These are phyloP conservation scores for Serilophus lunatus DNA, from an alignment of 2,113 vertebrate genomes.

Conservation along the genomic window DNA sequence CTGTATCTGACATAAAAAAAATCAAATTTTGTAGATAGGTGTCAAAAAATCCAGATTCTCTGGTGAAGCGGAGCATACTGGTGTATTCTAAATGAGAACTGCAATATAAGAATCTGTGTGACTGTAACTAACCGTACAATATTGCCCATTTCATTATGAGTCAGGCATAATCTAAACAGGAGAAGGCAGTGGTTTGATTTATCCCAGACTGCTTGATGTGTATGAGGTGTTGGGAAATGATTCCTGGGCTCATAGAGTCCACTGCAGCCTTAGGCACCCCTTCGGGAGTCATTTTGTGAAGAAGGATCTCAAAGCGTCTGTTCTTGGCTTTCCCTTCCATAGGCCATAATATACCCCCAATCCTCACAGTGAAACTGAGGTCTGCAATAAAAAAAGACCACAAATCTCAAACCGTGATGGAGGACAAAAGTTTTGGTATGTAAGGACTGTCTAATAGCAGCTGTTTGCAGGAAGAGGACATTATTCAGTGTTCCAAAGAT, in stretches of 20 bases:
- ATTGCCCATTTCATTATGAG: neutral
- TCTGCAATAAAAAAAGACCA: neutral
- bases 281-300: neutral
- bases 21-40: neutral
- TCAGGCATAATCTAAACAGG: neutral
- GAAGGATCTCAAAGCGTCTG: neutral
- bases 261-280: neutral
- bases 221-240: neutral
- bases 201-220: neutral
- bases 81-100: neutral
- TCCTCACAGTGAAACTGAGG: neutral
- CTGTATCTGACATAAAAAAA: neutral
- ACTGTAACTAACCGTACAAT: neutral
- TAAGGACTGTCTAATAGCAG: neutral
- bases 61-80: neutral
- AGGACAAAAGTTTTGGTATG: neutral
- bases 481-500: neutral
- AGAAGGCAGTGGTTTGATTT: neutral
- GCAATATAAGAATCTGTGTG: neutral
- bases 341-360: neutral
- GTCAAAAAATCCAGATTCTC: neutral
- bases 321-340: neutral
- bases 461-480: neutral
- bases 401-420: neutral
- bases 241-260: neutral